These are phyloP conservation scores for Pseudocheirus occidentalis DNA, from an alignment of 2,797 vertebrate genomes.

Conservation along the genomic window DNA sequence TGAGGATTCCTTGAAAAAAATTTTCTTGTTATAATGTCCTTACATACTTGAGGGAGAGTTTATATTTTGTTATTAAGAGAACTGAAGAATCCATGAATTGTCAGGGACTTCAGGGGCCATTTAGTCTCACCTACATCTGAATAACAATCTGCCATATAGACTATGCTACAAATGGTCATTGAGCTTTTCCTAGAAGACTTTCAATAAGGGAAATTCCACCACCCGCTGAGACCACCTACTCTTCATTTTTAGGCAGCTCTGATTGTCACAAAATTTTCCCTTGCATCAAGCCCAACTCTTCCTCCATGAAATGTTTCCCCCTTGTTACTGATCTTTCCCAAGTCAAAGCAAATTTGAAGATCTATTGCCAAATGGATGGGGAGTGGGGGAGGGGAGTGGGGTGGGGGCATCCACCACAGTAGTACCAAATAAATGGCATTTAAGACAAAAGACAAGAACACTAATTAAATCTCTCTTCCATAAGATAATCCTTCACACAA, in stretches of 20 bases:
- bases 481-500: no score
- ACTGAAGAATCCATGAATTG: no score
- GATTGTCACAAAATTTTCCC: not conserved
- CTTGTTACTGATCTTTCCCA: not conserved
- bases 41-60: not conserved
- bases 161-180: not conserved
- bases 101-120: no score
- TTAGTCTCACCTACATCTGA: no score
- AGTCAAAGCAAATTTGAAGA: not conserved
- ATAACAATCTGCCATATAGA: no score
- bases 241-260: not conserved
- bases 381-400: not conserved
- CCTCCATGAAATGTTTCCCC: not conserved
- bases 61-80: no score
- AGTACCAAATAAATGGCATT: not conserved
- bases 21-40: not conserved
- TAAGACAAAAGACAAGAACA: not conserved
- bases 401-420: not conserved
- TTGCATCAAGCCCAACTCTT: not conserved
- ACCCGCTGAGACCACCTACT: no score
- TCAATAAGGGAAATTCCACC: not conserved
- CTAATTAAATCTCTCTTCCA: no score
- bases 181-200: not conserved
- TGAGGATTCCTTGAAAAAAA: constrained; percentile 22
- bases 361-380: not conserved